phyloP scores from a whole-genome alignment of 2,888 invertebrate genomes.

The Alitta virens region DNA sequence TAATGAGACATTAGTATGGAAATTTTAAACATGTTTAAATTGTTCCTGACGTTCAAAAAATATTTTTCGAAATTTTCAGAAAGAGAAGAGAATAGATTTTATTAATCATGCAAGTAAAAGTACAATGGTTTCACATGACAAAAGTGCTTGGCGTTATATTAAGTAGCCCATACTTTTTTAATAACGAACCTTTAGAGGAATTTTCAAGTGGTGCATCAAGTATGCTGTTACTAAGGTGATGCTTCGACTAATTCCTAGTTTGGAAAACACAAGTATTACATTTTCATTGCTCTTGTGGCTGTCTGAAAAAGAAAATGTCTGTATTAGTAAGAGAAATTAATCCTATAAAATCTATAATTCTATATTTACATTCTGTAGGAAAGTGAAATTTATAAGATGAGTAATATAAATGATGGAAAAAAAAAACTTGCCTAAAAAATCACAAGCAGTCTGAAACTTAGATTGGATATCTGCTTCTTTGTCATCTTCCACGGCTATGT shows the following conservation, averaged over 20 bases:
- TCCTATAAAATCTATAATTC: neutral
- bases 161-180: no score
- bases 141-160: no score
- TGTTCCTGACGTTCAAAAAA: no score
- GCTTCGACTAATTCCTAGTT: constrained; percentile 49
- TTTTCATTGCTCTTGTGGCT: constrained; percentile 36
- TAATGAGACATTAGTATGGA: no score
- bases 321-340: no score
- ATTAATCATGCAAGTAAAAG: no score
- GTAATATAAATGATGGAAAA: neutral
- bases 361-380: neutral
- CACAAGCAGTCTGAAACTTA: constrained; percentile 44
- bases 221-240: constrained; percentile 51
- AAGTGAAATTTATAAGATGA: neutral
- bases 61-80: no score
- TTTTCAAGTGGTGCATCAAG: constrained; percentile 42
- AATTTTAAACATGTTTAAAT: no score
- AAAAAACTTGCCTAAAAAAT: constrained; percentile 43
- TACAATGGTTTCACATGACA: no score
- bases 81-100: no score
- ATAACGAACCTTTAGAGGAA: constrained; percentile 37
- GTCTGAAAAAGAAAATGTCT: constrained; percentile 31
- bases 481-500: constrained; percentile 43
- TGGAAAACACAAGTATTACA: constrained; percentile 48
- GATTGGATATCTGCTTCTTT: constrained; percentile 42